A percentile compares a stretch with the other conserved stretches of the same genome.
Evolutionary conservation across 2,113 vertebrate species (phyloP).

Genomic region (Corvus hawaiiensis): DNA sequence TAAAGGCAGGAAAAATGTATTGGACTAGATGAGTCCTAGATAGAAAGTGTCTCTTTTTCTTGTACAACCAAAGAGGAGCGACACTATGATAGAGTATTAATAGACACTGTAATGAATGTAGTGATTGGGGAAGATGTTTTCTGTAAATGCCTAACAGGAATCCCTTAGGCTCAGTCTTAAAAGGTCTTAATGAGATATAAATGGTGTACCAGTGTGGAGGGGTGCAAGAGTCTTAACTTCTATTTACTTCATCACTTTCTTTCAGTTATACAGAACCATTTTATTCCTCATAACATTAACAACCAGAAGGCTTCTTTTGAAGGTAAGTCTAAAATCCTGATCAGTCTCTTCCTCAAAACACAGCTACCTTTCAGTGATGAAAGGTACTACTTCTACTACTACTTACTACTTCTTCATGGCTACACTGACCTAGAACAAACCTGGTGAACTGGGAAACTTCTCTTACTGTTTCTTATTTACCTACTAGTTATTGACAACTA

Average conservation of each 20-base stretch:
- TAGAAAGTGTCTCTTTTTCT: not conserved
- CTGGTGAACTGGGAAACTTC: not conserved
- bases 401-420: not conserved
- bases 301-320: not conserved
- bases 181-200: not conserved
- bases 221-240: not conserved
- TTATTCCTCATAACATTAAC: not conserved
- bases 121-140: not conserved
- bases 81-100: not conserved
- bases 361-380: not conserved
- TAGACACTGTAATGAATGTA: not conserved
- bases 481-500: not conserved
- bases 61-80: not conserved
- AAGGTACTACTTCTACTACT: not conserved
- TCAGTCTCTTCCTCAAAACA: not conserved
- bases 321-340: not conserved
- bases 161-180: not conserved
- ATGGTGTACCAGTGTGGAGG: not conserved
- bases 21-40: not conserved
- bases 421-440: not conserved
- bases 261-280: not conserved
- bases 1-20: not conserved
- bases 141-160: not conserved
- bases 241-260: not conserved
- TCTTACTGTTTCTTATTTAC: not conserved